phyloP scores from a whole-genome alignment of 2,888 invertebrate genomes.

The Liposcelis brunnea region DNA sequence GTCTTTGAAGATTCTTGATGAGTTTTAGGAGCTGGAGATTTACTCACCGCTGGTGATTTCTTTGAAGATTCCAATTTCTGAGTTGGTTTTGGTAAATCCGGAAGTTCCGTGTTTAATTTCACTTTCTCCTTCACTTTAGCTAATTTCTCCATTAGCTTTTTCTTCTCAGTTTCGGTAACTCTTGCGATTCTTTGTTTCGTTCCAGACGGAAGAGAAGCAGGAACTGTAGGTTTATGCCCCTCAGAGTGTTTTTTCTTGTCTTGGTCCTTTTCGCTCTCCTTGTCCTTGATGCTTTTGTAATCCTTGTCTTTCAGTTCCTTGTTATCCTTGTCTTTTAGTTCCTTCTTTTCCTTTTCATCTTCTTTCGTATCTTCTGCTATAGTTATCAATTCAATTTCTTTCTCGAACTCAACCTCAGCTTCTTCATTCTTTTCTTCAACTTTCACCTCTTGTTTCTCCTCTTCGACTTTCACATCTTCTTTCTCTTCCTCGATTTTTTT shows the following conservation, averaged over 20 bases:
- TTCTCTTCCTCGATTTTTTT: no score
- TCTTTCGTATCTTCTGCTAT: background rate
- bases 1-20: background rate
- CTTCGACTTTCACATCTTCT: no score
- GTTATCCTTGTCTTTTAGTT: background rate
- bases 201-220: background rate
- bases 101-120: no score
- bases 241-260: background rate
- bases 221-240: background rate
- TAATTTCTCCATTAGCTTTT: background rate
- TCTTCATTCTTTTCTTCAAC: background rate
- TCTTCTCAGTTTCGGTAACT: background rate
- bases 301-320: background rate
- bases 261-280: background rate
- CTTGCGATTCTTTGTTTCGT: slow-evolving; percentile 1
- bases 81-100: no score
- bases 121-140: background rate
- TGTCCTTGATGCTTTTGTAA: background rate
- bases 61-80: no score
- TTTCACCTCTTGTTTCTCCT: background rate
- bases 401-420: background rate
- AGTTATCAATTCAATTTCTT: background rate
- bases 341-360: background rate
- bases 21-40: background rate
- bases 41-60: background rate